Conservation (phyloP, 1,140 invertebrate genomes). For the Eumaeus atala region DNA sequence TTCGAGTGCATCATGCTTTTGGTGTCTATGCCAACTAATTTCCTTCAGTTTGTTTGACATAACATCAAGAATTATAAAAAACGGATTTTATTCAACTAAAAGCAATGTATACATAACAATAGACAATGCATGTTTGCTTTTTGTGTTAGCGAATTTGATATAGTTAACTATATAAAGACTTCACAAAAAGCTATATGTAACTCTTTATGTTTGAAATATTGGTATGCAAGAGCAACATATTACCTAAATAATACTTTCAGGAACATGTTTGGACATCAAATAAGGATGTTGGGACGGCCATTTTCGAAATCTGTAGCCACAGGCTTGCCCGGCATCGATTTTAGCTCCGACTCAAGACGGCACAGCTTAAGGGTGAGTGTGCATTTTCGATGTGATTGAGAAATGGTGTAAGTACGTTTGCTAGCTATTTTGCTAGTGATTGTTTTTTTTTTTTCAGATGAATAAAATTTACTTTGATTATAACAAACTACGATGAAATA, state of each 20-base stretch:
- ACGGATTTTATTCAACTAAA: constrained; percentile 15
- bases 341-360: constrained; percentile 58
- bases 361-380: constrained; percentile 60
- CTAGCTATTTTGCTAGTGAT: too few relatives aligned
- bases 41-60: constrained; percentile 3
- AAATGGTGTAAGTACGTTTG: too few relatives aligned
- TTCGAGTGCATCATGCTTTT: constrained; percentile 71
- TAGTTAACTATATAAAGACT: constrained; percentile 12
- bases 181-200: constrained; percentile 47
- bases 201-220: constrained; percentile 19
- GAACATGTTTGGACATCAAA: constrained; percentile 69
- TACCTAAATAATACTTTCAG: constrained; percentile 39
- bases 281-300: constrained; percentile 66
- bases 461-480: too few relatives aligned
- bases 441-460: too few relatives aligned
- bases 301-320: constrained; percentile 67
- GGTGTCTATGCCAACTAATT: constrained; percentile 58
- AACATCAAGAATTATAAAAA: not conserved
- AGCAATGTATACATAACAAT: constrained; percentile 22
- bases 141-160: constrained; percentile 49
- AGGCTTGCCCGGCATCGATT: constrained; percentile 63
- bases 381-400: not conserved
- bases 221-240: constrained; percentile 13
- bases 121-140: constrained; percentile 65
- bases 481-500: too few relatives aligned